A percentile compares a stretch with the other conserved stretches of the same genome.
These are phyloP conservation scores for Athene noctua DNA, from an alignment of 2,113 vertebrate genomes.

Conservation along the genomic window DNA sequence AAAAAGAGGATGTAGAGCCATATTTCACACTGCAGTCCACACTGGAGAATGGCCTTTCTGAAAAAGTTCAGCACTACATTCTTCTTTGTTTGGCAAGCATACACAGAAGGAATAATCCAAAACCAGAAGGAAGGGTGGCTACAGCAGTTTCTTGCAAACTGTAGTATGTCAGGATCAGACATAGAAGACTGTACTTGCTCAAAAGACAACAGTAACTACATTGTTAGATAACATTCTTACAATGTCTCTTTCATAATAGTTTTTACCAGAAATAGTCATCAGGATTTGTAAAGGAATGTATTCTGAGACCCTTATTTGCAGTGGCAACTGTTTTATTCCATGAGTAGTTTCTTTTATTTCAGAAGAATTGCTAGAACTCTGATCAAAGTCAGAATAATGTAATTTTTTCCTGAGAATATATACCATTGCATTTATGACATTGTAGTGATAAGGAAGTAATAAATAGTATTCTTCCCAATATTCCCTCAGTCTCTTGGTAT, in stretches of 20 bases:
- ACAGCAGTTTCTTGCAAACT: not conserved
- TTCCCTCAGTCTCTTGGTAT: not conserved
- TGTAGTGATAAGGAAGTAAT: not conserved
- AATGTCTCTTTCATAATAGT: not conserved
- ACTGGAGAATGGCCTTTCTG: not conserved
- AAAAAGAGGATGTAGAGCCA: not conserved
- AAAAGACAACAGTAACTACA: not conserved
- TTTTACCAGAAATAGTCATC: not conserved
- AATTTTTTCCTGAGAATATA: not conserved
- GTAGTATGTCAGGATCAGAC: not conserved
- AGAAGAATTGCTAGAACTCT: not conserved
- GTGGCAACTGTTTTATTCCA: not conserved
- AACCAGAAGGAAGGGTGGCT: not conserved
- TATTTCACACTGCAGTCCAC: not conserved
- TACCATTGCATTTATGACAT: not conserved
- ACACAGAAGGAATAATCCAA: not conserved
- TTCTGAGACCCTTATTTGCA: not conserved
- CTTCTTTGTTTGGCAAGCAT: not conserved
- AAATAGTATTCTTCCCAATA: not conserved
- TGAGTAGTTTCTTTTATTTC: not conserved
- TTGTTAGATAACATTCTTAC: not conserved
- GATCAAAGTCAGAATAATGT: not conserved
- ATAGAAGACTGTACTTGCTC: not conserved
- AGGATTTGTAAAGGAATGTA: not conserved
- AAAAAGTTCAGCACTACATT: not conserved